Evolutionary conservation across 2,888 invertebrate genomes (phyloP), one percentile per base, ranked within the genome.

Genomic region (Amiota mariae): DNA sequence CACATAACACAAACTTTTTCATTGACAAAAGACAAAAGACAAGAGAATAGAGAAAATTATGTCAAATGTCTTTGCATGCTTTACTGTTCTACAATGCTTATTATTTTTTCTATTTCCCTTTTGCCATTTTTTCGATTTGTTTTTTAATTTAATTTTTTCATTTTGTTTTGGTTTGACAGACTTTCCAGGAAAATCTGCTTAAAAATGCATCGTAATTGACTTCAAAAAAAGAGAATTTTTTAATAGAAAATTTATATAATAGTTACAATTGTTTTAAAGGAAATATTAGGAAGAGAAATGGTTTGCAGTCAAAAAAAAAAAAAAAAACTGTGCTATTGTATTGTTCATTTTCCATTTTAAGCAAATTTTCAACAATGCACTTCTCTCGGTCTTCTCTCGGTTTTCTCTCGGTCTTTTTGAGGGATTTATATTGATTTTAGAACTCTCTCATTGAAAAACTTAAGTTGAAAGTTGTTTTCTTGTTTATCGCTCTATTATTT

Each of bases 41-140:
- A 73, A 74, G 78, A 61, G 73, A 75, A 76, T 75, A 70, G 72
- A 36, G 36, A 73, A 77, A 82, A 82, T 83, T 78, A 82, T 81
- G 82, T 81, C 80, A 81, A 81, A 77, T 81, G 77, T 73, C 54
- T 74, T 77, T 78, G 77, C 15, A 61, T 36, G 75, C 76, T 76
- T 77, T 72, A 74, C 75, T 75, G 75, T 73, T 82, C 76, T 75
- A 12, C 59, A 36, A 9, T 46, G 13, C 49, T 11, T 54, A 2
- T 57, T 63, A 67, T 64, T 6, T 54, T 1, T 56, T 70, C 54
- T 57, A n/a, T n/a, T 63, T 70, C 75, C 36, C 72, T 63, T 61
- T 51, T 56, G 70, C 72, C 70, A n/a, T 74, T 77, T 72, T 63
- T 66, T 59, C 71, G 59, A 20, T 71, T 20, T 46, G 20, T 57